phyloP scores from a whole-genome alignment of 2,113 vertebrate species.

The Aramus guarauna region DNA sequence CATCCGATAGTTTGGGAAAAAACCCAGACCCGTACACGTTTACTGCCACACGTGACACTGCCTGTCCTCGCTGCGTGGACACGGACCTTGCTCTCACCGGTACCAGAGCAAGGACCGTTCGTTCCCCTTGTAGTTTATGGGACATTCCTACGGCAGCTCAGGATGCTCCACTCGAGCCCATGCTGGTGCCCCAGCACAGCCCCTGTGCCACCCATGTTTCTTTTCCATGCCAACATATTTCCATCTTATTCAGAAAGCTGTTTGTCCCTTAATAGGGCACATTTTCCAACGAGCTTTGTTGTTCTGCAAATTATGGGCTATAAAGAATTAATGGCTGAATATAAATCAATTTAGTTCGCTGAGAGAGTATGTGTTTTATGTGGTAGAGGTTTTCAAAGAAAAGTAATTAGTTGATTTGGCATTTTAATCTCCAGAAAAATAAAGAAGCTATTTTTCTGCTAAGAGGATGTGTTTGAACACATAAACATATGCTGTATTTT shows the following conservation, averaged over 20 bases:
- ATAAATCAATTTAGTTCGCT: conserved; percentile 53
- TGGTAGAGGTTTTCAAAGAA: conserved; percentile 53
- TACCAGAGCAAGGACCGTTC: neutral
- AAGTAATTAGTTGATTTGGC: conserved; percentile 59
- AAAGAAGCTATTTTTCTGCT: conserved; percentile 33
- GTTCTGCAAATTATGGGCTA: conserved; percentile 45
- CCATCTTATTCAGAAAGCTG: neutral
- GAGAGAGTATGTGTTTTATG: neutral
- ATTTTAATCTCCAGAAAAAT: conserved; percentile 65
- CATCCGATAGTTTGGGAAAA: neutral
- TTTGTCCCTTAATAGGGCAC: neutral
- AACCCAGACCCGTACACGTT: rapidly evolving
- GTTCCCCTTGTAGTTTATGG: no score
- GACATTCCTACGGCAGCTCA: neutral
- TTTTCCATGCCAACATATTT: neutral
- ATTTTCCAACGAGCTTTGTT: conserved; percentile 4
- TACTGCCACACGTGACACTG: rapidly evolving
- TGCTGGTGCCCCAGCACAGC: neutral
- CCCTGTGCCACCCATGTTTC: neutral
- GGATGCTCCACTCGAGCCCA: rapidly evolving
- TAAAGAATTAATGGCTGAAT: conserved; percentile 54
- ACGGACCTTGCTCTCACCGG: rapidly evolving
- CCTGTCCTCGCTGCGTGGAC: neutral
- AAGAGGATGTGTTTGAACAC: conserved; percentile 30
- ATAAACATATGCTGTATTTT: neutral